These are phyloP conservation scores for Chiloscyllium punctatum DNA, from an alignment of 2,797 vertebrate genomes.

Conservation along the genomic window DNA sequence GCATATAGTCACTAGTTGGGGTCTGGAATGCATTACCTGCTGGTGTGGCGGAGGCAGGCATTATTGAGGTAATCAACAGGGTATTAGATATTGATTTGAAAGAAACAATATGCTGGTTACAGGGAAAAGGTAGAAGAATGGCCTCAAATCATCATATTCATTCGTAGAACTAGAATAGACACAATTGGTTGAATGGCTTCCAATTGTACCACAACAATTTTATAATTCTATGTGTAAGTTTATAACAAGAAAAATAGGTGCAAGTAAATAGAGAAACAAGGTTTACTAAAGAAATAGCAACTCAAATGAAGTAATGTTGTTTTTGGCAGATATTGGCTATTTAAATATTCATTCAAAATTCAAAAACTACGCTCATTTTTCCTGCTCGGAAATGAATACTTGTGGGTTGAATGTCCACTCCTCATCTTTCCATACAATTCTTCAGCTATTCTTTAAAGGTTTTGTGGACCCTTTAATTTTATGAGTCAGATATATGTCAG, in stretches of 20 bases:
- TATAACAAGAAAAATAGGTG: not conserved
- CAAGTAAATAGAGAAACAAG: not conserved
- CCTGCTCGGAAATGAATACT: not conserved
- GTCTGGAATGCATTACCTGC: too few relatives aligned
- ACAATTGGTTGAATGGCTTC: too few relatives aligned
- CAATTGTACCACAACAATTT: too few relatives aligned
- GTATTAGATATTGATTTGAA: too few relatives aligned
- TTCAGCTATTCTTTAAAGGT: not conserved
- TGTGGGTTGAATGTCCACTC: not conserved
- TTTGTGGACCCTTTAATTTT: not conserved
- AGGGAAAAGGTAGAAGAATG: too few relatives aligned
- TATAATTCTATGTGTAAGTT: not conserved
- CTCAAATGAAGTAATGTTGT: not conserved
- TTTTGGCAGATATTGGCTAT: not conserved
- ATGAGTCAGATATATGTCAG: not conserved
- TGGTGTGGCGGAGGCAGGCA: too few relatives aligned
- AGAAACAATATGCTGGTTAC: too few relatives aligned
- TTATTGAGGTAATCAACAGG: too few relatives aligned
- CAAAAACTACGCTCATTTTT: not conserved
- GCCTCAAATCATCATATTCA: too few relatives aligned
- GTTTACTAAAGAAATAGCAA: not conserved
- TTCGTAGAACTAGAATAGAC: too few relatives aligned
- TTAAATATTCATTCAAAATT: not conserved
- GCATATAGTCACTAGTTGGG: too few relatives aligned
- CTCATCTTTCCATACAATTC: not conserved